Evolutionary conservation across 2,113 vertebrate species (phyloP).

Genomic region (Psittacus erithacus): DNA sequence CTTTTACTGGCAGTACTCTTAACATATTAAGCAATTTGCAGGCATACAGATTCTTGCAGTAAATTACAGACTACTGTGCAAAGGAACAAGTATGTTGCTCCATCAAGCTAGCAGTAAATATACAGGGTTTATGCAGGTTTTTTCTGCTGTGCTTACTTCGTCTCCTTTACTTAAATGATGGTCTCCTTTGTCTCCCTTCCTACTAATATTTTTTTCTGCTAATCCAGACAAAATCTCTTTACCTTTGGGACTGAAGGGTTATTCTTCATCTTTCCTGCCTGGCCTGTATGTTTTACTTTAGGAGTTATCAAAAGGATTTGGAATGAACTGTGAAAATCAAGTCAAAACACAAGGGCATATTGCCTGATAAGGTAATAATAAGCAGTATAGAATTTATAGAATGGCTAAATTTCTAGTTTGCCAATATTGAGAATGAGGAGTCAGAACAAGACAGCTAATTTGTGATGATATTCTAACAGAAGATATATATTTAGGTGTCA

Average conservation of each 20-base stretch:
- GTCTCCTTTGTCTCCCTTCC: neutral
- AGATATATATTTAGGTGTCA: neutral
- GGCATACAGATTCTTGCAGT: neutral
- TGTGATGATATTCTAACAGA: neutral
- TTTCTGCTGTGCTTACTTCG: neutral
- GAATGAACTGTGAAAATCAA: neutral
- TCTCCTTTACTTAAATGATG: neutral
- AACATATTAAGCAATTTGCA: neutral
- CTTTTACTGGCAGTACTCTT: neutral
- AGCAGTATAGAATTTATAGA: neutral
- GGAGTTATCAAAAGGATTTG: slow-evolving; percentile 16
- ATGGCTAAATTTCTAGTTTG: neutral
- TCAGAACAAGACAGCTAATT: neutral
- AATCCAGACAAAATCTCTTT: neutral
- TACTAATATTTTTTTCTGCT: neutral
- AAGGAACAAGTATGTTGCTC: neutral
- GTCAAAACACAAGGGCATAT: neutral
- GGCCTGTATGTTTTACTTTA: neutral
- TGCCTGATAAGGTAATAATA: neutral
- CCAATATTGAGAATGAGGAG: neutral
- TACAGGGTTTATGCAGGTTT: neutral
- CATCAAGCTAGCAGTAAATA: neutral
- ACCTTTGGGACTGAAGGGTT: neutral
- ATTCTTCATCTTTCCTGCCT: neutral
- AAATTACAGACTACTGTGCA: neutral